Evolutionary conservation across 1,140 invertebrate genomes (phyloP).

Genomic region (Magallana ariakensis): DNA sequence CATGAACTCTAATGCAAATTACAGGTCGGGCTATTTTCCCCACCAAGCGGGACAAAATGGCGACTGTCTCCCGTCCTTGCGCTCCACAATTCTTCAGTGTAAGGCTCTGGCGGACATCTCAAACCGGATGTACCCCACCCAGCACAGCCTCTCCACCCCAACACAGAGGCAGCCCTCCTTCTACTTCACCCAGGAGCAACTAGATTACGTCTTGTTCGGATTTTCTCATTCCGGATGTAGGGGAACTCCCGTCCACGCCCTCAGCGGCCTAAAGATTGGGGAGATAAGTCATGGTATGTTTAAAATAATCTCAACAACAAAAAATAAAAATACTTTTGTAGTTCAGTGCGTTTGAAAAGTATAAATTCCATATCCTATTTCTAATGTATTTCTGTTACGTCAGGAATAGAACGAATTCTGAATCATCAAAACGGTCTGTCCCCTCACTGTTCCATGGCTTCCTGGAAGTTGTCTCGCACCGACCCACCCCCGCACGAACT

Average conservation of each 20-base stretch:
- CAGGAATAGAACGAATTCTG: constrained; percentile 73
- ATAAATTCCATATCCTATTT: too few relatives aligned
- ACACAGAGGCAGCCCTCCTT: constrained; percentile 47
- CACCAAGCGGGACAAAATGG: constrained; percentile 40
- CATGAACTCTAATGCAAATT: not conserved
- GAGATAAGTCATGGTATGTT: constrained; percentile 73
- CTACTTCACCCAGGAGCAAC: constrained; percentile 74
- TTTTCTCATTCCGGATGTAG: constrained; percentile 67
- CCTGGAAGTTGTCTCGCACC: constrained; percentile 58
- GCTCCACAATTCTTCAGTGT: constrained; percentile 54
- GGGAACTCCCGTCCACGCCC: constrained; percentile 70
- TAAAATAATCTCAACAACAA: not conserved
- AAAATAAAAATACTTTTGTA: too few relatives aligned
- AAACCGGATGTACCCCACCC: constrained; percentile 57
- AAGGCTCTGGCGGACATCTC: constrained; percentile 62
- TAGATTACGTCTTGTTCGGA: constrained; percentile 78
- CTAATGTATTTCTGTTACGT: too few relatives aligned
- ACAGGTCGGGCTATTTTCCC: not conserved
- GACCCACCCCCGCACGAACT: constrained; percentile 70
- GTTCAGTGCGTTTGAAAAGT: too few relatives aligned
- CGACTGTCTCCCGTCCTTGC: constrained; percentile 6
- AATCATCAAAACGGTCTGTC: constrained; percentile 50
- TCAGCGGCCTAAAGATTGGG: constrained; percentile 76
- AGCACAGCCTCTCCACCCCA: not conserved
- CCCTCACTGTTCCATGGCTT: constrained; percentile 46